Evolutionary conservation across 1,140 invertebrate species (phyloP).

Genomic region (Phocides pigmalion): DNA sequence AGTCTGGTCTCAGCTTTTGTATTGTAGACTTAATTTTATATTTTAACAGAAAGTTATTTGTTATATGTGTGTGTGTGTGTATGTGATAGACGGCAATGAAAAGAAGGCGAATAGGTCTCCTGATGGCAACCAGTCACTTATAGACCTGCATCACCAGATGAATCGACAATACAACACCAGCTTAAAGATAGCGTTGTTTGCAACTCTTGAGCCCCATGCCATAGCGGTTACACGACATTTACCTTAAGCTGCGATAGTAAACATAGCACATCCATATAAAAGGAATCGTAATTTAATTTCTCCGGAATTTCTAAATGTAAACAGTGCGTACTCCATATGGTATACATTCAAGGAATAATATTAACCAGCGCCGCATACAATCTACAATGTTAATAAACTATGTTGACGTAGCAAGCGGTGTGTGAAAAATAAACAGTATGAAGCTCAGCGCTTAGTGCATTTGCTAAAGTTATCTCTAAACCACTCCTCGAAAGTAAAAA

Average conservation of each 20-base stretch:
- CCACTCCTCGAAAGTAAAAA: constrained; percentile 68
- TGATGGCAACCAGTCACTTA: no score
- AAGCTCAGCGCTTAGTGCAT: constrained; percentile 65
- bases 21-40: no score
- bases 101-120: no score
- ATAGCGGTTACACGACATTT: no score
- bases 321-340: constrained; percentile 42
- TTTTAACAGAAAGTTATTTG: no score
- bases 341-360: constrained; percentile 47
- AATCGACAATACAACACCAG: no score
- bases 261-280: constrained; percentile 41
- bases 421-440: constrained; percentile 79
- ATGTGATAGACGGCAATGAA: no score
- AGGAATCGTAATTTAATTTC: constrained; percentile 27
- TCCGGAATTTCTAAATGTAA: constrained; percentile 35
- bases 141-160: no score
- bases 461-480: constrained; percentile 77
- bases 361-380: constrained; percentile 58
- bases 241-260: constrained; percentile 35
- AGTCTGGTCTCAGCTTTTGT: no score
- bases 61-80: no score
- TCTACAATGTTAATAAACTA: constrained; percentile 64
- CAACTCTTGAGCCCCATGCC: no score
- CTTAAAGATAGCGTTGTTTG: no score
- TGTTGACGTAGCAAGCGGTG: constrained; percentile 61